Evolutionary conservation across 2,888 invertebrate genomes (phyloP), one percentile per base, ranked within the genome.

Genomic region (Cataglyphis cursor): DNA sequence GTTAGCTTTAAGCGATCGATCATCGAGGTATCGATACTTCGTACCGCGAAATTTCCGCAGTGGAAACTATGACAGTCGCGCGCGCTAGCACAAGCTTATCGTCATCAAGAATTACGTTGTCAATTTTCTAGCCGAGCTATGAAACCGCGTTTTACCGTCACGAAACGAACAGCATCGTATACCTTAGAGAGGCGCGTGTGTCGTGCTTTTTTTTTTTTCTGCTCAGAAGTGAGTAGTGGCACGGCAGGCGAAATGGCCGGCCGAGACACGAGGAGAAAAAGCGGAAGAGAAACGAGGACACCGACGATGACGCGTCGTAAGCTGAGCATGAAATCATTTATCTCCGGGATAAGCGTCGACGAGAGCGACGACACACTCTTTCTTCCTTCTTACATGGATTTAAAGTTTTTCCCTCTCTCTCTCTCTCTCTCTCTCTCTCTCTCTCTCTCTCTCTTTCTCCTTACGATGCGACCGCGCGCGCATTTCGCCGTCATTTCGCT

Each of bases 291-390:
- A 88, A 91, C 85, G 89, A 89, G 89, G 86, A 90, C 83, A 88
- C 85, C 86, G 90, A 89, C 88, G 91, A 93, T 92, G 92, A 94
- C 92, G 92, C 86, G 92, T 91, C 91, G 88, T 90, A 92, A 94
- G 92, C 92, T 90, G 90, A 93, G 93, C 93, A 92, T 93, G 92
- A 94, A 94, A 94, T 94, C 94, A 94, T 94, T 94, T 94, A 94
- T 94, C 94, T 94, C 92, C 87, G 87, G 92, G 93, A 92, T 94
- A 93, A 94, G 91, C 93, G 93, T 90, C 80, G 85, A 85, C 90
- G 89, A 92, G 92, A 51, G 48, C 89, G 88, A 92, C 90, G 91
- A 85, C 89, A 85, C 89, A 86, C 83, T 89, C 90, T 91, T 90
- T 90, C 85, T 89, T 90, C 89, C 83, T 85, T 90, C 86, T 91